Evolutionary conservation across 2,888 invertebrate species (phyloP).

Genomic region (Ecliptopera silaceata): DNA sequence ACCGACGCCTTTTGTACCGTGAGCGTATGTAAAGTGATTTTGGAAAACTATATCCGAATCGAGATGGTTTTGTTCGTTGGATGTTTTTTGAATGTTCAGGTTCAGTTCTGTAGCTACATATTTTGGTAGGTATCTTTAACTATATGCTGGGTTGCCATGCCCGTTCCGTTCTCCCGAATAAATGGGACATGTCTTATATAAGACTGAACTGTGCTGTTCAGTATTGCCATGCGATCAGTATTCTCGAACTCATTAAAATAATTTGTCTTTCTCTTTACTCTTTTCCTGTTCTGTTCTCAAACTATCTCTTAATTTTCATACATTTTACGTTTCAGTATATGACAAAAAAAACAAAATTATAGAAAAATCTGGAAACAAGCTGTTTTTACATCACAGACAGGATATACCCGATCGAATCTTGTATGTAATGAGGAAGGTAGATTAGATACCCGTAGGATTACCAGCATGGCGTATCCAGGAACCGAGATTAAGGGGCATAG

Average conservation of each 20-base stretch:
- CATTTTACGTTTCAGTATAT: too few relatives aligned
- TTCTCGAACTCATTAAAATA: too few relatives aligned
- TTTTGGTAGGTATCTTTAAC: not conserved
- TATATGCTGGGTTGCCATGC: too few relatives aligned
- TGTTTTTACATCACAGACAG: not conserved
- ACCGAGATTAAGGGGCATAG: not conserved
- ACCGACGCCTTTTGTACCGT: constrained; percentile 49
- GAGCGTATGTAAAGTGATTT: constrained; percentile 64
- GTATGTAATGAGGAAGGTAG: not conserved
- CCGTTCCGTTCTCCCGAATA: too few relatives aligned
- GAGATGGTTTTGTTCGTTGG: constrained; percentile 13
- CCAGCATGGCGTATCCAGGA: not conserved
- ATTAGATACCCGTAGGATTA: constrained; percentile 3
- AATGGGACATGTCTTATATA: too few relatives aligned
- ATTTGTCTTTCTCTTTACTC: too few relatives aligned
- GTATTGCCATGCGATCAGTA: too few relatives aligned
- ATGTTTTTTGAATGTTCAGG: constrained; percentile 17
- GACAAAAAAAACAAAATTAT: too few relatives aligned
- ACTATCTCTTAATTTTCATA: too few relatives aligned
- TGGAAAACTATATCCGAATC: constrained; percentile 50
- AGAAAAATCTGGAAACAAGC: too few relatives aligned
- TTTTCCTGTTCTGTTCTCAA: too few relatives aligned
- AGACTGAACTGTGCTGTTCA: too few relatives aligned
- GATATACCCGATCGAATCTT: not conserved
- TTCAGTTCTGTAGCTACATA: constrained; percentile 5